These are phyloP conservation scores for Lamprologus lemairii DNA, from an alignment of 2,113 vertebrate species.

Conservation along the genomic window DNA sequence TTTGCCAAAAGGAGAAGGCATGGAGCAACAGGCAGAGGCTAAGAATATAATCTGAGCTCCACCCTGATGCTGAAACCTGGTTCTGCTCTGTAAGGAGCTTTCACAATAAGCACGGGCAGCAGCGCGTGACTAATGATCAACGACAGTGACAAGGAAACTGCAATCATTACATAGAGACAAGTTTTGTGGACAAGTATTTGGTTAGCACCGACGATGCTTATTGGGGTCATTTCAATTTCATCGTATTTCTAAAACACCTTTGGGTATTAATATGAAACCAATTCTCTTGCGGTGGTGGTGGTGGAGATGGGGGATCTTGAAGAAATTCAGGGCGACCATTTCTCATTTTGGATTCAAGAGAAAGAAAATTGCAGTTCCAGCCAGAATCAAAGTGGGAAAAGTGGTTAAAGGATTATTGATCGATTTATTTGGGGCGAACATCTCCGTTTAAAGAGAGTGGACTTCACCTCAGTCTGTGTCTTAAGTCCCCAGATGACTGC, in stretches of 20 bases:
- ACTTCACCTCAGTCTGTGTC: constrained; percentile 27
- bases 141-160: constrained; percentile 16
- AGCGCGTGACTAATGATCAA: constrained; percentile 23
- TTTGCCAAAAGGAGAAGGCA: constrained; percentile 47
- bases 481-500: not conserved
- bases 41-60: constrained; percentile 32
- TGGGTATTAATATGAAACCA: not conserved
- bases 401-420: constrained; percentile 45
- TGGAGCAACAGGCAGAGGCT: not conserved
- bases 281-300: not conserved
- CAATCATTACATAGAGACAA: not conserved
- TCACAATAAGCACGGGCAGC: not conserved
- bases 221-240: not conserved
- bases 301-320: not conserved
- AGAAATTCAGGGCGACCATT: not conserved
- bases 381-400: constrained; percentile 21
- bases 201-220: not conserved
- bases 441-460: constrained; percentile 19
- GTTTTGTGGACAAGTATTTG: constrained; percentile 1
- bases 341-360: constrained; percentile 12
- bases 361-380: not conserved
- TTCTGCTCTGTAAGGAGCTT: constrained; percentile 18
- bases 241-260: not conserved
- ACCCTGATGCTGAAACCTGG: constrained; percentile 10
- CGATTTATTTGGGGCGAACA: constrained; percentile 28